These are phyloP conservation scores for Clarias macrocephalus DNA, from an alignment of 2,113 vertebrate species.

Conservation along the genomic window DNA sequence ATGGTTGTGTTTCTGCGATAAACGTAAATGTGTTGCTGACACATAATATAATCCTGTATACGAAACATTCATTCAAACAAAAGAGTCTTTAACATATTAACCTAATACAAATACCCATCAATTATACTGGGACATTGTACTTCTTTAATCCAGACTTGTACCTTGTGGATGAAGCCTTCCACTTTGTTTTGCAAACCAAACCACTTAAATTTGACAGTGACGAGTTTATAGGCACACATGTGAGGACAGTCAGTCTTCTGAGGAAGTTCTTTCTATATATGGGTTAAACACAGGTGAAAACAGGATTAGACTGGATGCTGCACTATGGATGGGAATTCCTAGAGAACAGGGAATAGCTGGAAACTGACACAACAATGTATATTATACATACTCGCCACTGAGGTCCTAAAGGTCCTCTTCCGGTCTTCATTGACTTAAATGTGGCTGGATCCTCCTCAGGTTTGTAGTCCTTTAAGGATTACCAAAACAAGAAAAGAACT, in stretches of 20 bases:
- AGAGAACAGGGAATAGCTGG: not conserved
- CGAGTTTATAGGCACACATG: constrained; percentile 98
- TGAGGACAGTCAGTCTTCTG: constrained; percentile 83
- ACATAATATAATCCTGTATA: not conserved
- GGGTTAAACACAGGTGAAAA: not conserved
- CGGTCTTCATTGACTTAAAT: constrained; percentile 88
- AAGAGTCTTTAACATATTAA: not conserved
- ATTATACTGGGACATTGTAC: no score
- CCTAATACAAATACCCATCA: not conserved
- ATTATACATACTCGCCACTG: constrained; percentile 83
- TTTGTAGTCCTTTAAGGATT: constrained; percentile 85
- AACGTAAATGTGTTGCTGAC: not conserved
- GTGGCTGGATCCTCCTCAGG: constrained; percentile 87
- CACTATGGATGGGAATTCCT: not conserved
- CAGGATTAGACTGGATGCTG: not conserved
- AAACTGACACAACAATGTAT: not conserved
- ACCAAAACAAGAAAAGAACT: not conserved
- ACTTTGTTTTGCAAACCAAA: constrained; percentile 83
- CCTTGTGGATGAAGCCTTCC: constrained; percentile 90
- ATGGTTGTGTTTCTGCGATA: not conserved
- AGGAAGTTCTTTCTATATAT: constrained; percentile 81
- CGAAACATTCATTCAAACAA: not conserved
- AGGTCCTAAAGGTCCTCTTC: constrained; percentile 84
- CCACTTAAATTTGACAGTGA: constrained; percentile 91
- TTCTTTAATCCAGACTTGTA: constrained; percentile 57